Evolutionary conservation across 37 sponge, comb jelly and placozoan species (phyloP).

Genomic region (Axinella damicornis): DNA sequence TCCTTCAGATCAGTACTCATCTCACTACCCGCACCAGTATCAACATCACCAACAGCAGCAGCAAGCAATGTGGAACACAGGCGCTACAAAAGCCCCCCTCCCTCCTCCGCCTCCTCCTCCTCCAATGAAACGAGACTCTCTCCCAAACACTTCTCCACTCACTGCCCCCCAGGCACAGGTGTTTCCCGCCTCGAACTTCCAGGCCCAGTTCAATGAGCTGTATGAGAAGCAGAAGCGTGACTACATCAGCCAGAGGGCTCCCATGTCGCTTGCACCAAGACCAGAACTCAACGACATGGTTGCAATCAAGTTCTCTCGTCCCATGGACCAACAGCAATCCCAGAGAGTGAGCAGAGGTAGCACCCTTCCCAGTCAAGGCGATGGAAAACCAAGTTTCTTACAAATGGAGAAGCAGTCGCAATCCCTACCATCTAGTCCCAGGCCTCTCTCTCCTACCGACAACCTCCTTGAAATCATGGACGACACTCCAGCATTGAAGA

Average conservation of each 20-base stretch:
- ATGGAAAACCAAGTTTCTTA: background rate
- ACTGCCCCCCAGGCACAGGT: constrained; percentile 28
- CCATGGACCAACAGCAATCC: background rate
- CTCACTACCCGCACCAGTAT: too few relatives aligned
- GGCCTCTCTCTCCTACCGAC: constrained; percentile 25
- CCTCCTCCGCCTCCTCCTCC: too few relatives aligned
- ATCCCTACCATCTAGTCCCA: constrained; percentile 64
- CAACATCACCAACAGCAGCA: too few relatives aligned
- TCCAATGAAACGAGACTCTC: background rate
- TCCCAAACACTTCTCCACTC: constrained; percentile 7
- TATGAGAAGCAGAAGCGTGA: constrained; percentile 54
- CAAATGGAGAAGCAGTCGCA: constrained; percentile 24
- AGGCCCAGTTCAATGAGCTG: constrained; percentile 57
- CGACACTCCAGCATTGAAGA: background rate
- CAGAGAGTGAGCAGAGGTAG: background rate
- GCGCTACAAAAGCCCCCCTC: too few relatives aligned
- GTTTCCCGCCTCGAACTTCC: constrained; percentile 35
- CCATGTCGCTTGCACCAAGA: constrained; percentile 45
- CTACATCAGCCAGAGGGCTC: constrained; percentile 56
- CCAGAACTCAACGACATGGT: constrained; percentile 57
- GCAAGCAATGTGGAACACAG: too few relatives aligned
- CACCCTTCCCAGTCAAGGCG: constrained; percentile 9
- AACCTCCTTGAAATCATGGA: constrained; percentile 60
- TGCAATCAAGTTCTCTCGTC: constrained; percentile 33
- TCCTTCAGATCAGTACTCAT: constrained; percentile 18